Evolutionary conservation across 2,888 invertebrate genomes (phyloP), one percentile per base, ranked within the genome.

Genomic region (Octodonta nipae): DNA sequence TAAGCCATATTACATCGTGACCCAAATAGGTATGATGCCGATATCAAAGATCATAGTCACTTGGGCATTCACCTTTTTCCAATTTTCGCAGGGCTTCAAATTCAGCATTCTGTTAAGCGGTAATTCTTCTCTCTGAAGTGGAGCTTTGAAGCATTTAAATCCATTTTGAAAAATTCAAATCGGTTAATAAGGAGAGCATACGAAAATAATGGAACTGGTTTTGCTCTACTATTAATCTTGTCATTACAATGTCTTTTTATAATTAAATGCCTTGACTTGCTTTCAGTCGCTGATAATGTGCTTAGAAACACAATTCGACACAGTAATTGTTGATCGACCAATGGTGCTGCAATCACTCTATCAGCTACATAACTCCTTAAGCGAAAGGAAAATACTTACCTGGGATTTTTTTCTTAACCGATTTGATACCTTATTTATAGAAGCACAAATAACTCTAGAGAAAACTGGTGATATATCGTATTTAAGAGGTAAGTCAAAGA

Each of bases 381-480:
- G 84, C 46, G 88, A 93, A 58, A 71, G 92, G 27, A 77, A 78
- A 50, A 85, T 96, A 36, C 69, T 98, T 10, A 78, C 83, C 0
- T 98, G 98, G 95, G 91, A 95, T 42, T 98, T 99, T 68, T 98
- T 98, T 61, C 71, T 95, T 13, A 88, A 89, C 58, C 75, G 91
- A 33, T 96, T 98, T 58, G 96, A 98, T 56, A 84, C 92, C 0
- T 65, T 99, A 3, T 88, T 92, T 50, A 65, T 98, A 15, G 98
- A 99, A 63, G 91, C 95, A 0, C 96, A 98, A 66, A 80, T 98
- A 20, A 83, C 78, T 56, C 66, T 86, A 42, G 87, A 87, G 54
- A 83, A 80, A 62, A 70, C 74, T 12, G 84, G 88, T 3, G 92
- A 93, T 49, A 76, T 88, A 38, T 68, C 81, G 1, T 84, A 79